Percentiles rank a stretch among this genome's conserved stretches.
These are phyloP conservation scores for Lasioglossum albipes DNA, from an alignment of 1,140 invertebrate genomes.

Conservation along the genomic window DNA sequence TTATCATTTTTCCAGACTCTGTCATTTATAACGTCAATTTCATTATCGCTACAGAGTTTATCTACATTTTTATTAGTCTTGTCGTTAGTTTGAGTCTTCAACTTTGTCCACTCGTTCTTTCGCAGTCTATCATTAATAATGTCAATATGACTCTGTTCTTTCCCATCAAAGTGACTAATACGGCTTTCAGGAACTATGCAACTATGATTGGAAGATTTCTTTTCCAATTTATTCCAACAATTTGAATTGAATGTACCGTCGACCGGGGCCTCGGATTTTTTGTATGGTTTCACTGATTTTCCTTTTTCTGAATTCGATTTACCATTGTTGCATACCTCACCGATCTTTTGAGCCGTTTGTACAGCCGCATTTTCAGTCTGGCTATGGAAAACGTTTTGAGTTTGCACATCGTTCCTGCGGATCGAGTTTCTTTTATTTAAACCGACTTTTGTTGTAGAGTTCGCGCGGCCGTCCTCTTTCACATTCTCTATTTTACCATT, in stretches of 20 bases:
- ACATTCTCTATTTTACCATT: constrained; percentile 30
- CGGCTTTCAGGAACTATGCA: constrained; percentile 24
- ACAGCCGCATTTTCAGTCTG: constrained; percentile 17
- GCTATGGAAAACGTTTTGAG: constrained; percentile 25
- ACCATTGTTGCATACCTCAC: constrained; percentile 3
- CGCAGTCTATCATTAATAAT: constrained; percentile 76
- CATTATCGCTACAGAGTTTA: constrained; percentile 39
- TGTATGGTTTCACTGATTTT: constrained; percentile 41
- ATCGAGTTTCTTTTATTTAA: constrained; percentile 53
- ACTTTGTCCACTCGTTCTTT: constrained; percentile 74
- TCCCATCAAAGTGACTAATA: constrained; percentile 19
- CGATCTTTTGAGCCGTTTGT: constrained; percentile 10
- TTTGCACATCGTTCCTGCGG: constrained; percentile 18
- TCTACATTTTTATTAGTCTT: constrained; percentile 38
- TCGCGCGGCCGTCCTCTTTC: constrained; percentile 31
- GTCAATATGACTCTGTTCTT: constrained; percentile 65
- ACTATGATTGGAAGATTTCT: constrained; percentile 25
- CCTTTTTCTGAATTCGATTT: constrained; percentile 54
- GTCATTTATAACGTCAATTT: constrained; percentile 75
- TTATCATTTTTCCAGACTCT: constrained; percentile 70
- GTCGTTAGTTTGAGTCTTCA: constrained; percentile 11
- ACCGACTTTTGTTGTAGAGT: constrained; percentile 16
- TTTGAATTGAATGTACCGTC: constrained; percentile 39
- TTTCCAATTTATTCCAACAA: constrained; percentile 51
- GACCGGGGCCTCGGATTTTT: constrained; percentile 43